A percentile compares a stretch with the other conserved stretches of the same genome.
phyloP scores from a whole-genome alignment of 2,797 vertebrate species.

The Cirrhinus molitorella region DNA sequence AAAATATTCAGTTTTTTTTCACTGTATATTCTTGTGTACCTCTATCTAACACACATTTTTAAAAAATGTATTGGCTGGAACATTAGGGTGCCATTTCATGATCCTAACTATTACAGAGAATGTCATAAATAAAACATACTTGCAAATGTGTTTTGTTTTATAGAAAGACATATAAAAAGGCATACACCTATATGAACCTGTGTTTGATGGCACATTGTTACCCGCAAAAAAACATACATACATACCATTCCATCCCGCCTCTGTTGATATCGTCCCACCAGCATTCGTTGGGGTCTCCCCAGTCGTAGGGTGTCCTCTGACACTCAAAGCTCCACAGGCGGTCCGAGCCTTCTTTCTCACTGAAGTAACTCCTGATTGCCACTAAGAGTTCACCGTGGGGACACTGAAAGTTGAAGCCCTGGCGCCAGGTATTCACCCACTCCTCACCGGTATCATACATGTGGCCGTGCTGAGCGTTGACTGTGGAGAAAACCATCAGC shows the following conservation, averaged over 20 bases:
- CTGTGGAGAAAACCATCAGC: constrained; percentile 67
- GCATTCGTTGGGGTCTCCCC: constrained; percentile 93
- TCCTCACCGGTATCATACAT: constrained; percentile 77
- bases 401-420: constrained; percentile 97
- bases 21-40: background rate
- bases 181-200: background rate
- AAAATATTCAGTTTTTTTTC: background rate
- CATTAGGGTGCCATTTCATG: background rate
- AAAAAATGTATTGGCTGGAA: background rate
- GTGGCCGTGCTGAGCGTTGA: constrained; percentile 74
- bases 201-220: background rate
- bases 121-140: constrained; percentile 2
- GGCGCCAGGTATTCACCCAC: constrained; percentile 91
- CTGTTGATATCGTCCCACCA: constrained; percentile 99
- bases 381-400: constrained; percentile 91
- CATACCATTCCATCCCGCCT: constrained; percentile 94
- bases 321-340: constrained; percentile 94
- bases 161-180: background rate
- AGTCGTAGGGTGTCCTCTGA: constrained; percentile 84
- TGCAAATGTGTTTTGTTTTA: background rate
- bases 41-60: background rate
- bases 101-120: background rate
- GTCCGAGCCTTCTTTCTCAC: constrained; percentile 88
- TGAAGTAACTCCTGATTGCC: constrained; percentile 90
- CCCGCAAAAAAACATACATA: constrained; percentile 54